Evolutionary conservation across 2,888 invertebrate species (phyloP).

Genomic region (Drosophila birchii): DNA sequence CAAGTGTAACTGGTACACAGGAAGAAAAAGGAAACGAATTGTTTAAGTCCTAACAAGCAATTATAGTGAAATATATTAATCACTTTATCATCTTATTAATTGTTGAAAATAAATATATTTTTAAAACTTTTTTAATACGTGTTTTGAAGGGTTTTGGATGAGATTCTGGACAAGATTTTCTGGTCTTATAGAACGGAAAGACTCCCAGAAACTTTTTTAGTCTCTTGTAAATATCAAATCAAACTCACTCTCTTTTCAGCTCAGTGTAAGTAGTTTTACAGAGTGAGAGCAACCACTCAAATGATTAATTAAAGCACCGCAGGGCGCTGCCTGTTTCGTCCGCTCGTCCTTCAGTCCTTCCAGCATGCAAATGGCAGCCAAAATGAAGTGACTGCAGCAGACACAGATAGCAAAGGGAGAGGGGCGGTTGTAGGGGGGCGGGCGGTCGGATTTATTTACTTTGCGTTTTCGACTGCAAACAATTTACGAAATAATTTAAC

Average conservation of each 20-base stretch:
- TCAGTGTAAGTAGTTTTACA: slow-evolving; percentile 67
- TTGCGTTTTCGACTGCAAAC: slow-evolving; percentile 69
- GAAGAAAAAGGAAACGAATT: background rate
- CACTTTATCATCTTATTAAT: no score
- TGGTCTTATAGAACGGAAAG: rapidly evolving
- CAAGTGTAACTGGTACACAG: no score
- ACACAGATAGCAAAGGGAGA: slow-evolving; percentile 16
- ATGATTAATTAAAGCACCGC: slow-evolving; percentile 77
- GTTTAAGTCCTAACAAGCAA: no score
- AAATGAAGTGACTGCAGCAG: slow-evolving; percentile 64
- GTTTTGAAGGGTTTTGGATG: no score
- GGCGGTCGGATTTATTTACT: slow-evolving; percentile 63
- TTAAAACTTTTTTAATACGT: no score
- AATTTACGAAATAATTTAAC: slow-evolving; percentile 79
- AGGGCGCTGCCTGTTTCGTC: slow-evolving; percentile 52
- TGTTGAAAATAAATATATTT: no score
- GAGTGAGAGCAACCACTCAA: slow-evolving; percentile 57
- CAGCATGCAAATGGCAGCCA: slow-evolving; percentile 75
- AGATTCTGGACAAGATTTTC: no score
- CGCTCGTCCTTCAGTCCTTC: slow-evolving; percentile 5
- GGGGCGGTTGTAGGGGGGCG: background rate
- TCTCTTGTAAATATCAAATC: background rate
- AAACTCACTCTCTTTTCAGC: background rate
- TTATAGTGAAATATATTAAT: no score
- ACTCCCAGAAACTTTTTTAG: rapidly evolving